A percentile compares a stretch with the other conserved stretches of the same genome.
phyloP scores from a whole-genome alignment of 2,113 vertebrate species.

The Caranx ignobilis region DNA sequence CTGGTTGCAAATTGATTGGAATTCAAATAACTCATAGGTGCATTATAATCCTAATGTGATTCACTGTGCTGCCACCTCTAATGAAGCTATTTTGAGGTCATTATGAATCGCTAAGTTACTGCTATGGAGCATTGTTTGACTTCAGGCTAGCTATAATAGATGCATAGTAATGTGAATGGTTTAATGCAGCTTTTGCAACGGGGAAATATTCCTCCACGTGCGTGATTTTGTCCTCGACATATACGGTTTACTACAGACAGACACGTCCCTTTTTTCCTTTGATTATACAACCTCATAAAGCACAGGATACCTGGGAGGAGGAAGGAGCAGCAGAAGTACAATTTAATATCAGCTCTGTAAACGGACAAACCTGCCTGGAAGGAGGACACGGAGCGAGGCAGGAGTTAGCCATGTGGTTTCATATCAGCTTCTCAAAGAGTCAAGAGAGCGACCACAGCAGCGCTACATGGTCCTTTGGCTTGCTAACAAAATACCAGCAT shows the following conservation, averaged over 20 bases:
- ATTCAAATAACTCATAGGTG: background rate
- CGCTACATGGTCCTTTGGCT: background rate
- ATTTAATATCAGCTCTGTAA: constrained; percentile 60
- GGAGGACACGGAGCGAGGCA: constrained; percentile 29
- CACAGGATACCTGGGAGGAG: constrained; percentile 12
- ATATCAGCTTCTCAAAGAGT: constrained; percentile 36
- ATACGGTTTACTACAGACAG: background rate
- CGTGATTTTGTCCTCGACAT: background rate
- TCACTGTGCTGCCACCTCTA: background rate
- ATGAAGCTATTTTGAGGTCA: background rate
- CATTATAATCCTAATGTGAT: background rate
- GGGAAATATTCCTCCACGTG: background rate
- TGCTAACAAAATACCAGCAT: background rate
- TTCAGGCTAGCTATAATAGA: background rate
- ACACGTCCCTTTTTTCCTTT: background rate
- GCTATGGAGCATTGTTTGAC: background rate
- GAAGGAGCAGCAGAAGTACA: constrained; percentile 9
- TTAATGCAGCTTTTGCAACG: background rate
- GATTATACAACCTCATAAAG: constrained; percentile 14
- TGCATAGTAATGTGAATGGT: constrained; percentile 4
- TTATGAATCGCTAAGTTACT: background rate
- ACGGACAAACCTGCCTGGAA: constrained; percentile 43
- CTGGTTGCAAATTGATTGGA: background rate
- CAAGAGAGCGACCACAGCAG: constrained; percentile 11
- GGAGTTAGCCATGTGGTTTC: background rate